Percentiles rank a stretch among this genome's conserved stretches.
These are phyloP conservation scores for Mus minutoides DNA, from an alignment of 2,797 vertebrate genomes.

Conservation along the genomic window DNA sequence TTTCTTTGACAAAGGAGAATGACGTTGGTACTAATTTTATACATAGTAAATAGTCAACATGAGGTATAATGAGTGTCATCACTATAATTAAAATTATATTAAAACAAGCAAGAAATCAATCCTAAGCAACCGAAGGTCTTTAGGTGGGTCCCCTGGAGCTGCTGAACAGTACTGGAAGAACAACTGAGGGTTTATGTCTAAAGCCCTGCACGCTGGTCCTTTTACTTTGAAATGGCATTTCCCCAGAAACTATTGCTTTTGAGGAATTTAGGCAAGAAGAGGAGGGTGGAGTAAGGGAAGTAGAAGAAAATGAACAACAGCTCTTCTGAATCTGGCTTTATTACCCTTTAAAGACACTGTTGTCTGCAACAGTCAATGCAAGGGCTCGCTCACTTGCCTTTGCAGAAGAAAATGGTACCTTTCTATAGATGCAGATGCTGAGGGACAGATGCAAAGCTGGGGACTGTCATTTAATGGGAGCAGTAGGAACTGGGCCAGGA, in stretches of 20 bases:
- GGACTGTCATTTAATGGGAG: neutral
- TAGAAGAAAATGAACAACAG: constrained; percentile 40
- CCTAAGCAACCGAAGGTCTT: neutral
- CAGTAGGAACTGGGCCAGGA: neutral
- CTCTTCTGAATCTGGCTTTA: neutral
- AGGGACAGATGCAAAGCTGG: neutral
- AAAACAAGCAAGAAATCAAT: constrained; percentile 18
- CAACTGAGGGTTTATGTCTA: neutral
- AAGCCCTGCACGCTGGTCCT: neutral
- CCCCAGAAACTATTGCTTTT: neutral
- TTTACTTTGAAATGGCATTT: constrained; percentile 14
- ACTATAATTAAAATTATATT: constrained; percentile 3
- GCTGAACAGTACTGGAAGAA: neutral
- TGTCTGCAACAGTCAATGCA: neutral
- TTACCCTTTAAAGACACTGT: neutral
- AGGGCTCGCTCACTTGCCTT: neutral
- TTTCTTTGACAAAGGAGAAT: constrained; percentile 41
- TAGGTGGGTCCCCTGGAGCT: neutral
- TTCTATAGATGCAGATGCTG: neutral
- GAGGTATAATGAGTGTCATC: neutral
- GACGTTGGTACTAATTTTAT: neutral
- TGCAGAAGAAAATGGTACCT: neutral
- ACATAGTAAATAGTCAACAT: neutral
- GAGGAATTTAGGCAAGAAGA: constrained; percentile 50
- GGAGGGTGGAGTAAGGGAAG: neutral